Conservation (phyloP, 1,140 invertebrate genomes). For the Onthophagus taurus region DNA sequence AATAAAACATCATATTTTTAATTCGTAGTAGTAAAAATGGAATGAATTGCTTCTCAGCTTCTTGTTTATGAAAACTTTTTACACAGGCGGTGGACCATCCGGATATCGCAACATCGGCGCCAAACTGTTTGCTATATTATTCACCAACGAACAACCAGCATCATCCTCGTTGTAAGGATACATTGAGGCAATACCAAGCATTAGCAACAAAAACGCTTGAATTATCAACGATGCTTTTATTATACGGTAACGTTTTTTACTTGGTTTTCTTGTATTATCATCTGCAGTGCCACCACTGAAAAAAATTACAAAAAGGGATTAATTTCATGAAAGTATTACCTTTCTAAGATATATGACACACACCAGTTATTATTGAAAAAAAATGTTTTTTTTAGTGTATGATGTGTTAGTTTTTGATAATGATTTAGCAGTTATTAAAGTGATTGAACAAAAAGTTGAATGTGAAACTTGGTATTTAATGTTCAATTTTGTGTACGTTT, state of each 20-base stretch:
- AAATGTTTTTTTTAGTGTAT: too few relatives aligned
- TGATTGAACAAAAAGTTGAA: too few relatives aligned
- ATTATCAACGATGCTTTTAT: slow-evolving; percentile 83
- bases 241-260: slow-evolving; percentile 62
- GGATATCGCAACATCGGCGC: slow-evolving; percentile 80
- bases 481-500: too few relatives aligned
- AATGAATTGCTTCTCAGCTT: not conserved
- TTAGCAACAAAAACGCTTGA: slow-evolving; percentile 77
- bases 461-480: too few relatives aligned
- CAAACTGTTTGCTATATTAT: slow-evolving; percentile 69
- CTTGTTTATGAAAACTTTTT: slow-evolving; percentile 25
- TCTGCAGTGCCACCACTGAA: slow-evolving; percentile 27
- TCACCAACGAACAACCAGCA: slow-evolving; percentile 70
- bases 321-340: too few relatives aligned
- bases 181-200: slow-evolving; percentile 79
- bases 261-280: slow-evolving; percentile 13
- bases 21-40: too few relatives aligned
- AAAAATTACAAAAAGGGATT: slow-evolving; percentile 12
- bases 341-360: too few relatives aligned
- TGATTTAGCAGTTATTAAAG: too few relatives aligned
- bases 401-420: too few relatives aligned
- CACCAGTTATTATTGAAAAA: too few relatives aligned
- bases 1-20: too few relatives aligned
- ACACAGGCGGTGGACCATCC: slow-evolving; percentile 82
- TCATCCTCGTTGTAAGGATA: slow-evolving; percentile 79